These are phyloP conservation scores for Osmerus mordax DNA, from an alignment of 2,113 vertebrate species.

Conservation along the genomic window DNA sequence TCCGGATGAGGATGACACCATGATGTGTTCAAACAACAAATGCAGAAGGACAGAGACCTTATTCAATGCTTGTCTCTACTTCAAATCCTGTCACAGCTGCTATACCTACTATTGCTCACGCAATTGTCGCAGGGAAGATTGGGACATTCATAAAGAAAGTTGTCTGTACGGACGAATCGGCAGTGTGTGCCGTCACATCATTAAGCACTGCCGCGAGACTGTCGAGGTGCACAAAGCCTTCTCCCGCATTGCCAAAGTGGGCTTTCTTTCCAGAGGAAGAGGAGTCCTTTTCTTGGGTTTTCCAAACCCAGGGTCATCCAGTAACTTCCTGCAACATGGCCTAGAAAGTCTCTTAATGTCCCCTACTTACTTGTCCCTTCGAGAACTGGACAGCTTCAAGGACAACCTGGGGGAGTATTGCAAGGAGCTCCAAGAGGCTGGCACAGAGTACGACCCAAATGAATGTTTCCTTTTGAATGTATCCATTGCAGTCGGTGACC, in stretches of 20 bases:
- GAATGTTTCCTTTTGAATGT: conserved; percentile 99
- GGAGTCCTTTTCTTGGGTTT: conserved; percentile 95
- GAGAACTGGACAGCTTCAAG: conserved; percentile 90
- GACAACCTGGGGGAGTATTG: conserved; percentile 92
- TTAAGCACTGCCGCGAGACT: conserved; percentile 93
- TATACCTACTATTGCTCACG: conserved; percentile 97
- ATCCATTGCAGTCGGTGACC: conserved; percentile 90
- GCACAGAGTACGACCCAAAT: conserved; percentile 90
- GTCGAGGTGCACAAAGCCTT: conserved; percentile 90
- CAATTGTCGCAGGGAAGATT: conserved; percentile 93
- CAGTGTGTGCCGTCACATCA: conserved; percentile 89
- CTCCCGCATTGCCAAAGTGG: conserved; percentile 94
- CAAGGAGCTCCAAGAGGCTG: conserved; percentile 86
- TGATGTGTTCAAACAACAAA: conserved; percentile 96
- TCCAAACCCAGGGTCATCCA: conserved; percentile 84
- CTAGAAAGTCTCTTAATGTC: conserved; percentile 90
- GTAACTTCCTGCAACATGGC: conserved; percentile 91
- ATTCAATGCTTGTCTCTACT: conserved; percentile 97
- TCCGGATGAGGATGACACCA: conserved; percentile 91
- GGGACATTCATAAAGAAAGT: conserved; percentile 94
- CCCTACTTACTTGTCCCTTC: conserved; percentile 90
- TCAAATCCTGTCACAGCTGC: conserved; percentile 98
- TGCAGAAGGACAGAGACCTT: conserved; percentile 90
- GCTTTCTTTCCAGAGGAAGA: conserved; percentile 92
- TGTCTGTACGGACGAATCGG: conserved; percentile 90